These are phyloP conservation scores for Coelogynopora nodosa DNA, from an alignment of 2,888 invertebrate species.

Conservation along the genomic window DNA sequence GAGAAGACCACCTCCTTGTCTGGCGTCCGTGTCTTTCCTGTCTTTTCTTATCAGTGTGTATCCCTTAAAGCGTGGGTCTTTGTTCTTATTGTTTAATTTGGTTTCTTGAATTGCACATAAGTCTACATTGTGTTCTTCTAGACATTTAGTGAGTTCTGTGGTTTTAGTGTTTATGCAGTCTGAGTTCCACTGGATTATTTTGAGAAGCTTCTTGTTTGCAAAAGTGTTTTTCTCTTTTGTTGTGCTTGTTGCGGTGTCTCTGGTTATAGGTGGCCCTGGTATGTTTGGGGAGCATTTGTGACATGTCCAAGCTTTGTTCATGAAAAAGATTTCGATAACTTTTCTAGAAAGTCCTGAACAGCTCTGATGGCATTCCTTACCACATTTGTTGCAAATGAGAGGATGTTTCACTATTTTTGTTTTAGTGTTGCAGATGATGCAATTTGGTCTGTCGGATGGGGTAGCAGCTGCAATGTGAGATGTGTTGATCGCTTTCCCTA, in stretches of 20 bases:
- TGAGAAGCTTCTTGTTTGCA: background rate
- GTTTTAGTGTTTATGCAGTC: background rate
- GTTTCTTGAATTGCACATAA: conserved; percentile 3
- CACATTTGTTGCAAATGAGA: background rate
- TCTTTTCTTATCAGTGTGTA: background rate
- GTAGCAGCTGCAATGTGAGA: background rate
- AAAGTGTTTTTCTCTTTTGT: conserved; percentile 1
- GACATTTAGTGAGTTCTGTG: conserved; percentile 10
- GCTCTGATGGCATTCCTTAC: background rate
- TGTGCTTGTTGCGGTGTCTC: background rate
- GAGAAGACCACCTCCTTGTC: background rate
- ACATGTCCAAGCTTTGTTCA: background rate
- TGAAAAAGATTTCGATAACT: background rate
- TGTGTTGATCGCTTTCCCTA: background rate
- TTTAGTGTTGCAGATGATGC: background rate
- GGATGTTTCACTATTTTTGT: background rate
- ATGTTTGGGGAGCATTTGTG: background rate
- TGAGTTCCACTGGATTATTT: background rate
- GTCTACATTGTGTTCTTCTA: background rate
- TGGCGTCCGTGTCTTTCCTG: background rate
- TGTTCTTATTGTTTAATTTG: background rate
- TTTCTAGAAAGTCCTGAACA: background rate
- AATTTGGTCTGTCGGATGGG: background rate
- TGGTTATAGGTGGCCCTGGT: background rate
- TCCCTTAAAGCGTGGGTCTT: background rate